Base-by-base conservation (phyloP, 2,113 vertebrate species). In the Xiphophorus hellerii region DNA sequence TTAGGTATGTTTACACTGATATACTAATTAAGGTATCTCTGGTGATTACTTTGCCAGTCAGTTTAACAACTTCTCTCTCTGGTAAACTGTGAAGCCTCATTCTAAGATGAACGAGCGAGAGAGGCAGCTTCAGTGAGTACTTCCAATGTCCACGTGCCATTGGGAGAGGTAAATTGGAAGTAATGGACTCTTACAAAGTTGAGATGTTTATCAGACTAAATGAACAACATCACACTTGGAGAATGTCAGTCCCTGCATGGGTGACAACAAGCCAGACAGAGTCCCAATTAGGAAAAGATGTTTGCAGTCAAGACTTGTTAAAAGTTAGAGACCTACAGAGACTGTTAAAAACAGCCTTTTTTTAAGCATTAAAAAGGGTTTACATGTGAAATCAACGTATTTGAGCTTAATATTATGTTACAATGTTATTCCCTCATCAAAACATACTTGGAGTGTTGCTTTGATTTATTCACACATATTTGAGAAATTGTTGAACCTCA, bases 141-240 rank as follows among this genome's bases (percentile, higher is more conserved):
- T 79, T 86, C 86, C 71, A 75, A 81, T 74, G 80, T 90, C 84
- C 82, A 86, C 80, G 80, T 76, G 84, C 78, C 68, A 30, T 60
- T 29, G 81, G 83, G 85, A 90, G 84, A 93, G 78, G 79, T 86
- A 89, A 89, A 90, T 88, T 92, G 79, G 83, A 84, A 88, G 81
- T 92, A 92, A 92, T 91, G 87, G 89, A 92, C 76, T 91, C 82
- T 71, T 70, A 81, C 72, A 76, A 68, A 14, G 63, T 62, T 4
- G 76, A 90, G 86, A 90, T 92, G 88, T 90, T 90, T 89, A 91
- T 90, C 82, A 74, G 83, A 87, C 84, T 80, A 85, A 89, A 91
- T 78, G 84, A 92, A 83, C 79, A 79, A 82, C 79, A 83, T 83
- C 82, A 62, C 77, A 80, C 66, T 25, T 66, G 77, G 78, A 85